These are phyloP conservation scores for Hyles euphorbiae DNA, from an alignment of 1,140 invertebrate species.

Conservation along the genomic window DNA sequence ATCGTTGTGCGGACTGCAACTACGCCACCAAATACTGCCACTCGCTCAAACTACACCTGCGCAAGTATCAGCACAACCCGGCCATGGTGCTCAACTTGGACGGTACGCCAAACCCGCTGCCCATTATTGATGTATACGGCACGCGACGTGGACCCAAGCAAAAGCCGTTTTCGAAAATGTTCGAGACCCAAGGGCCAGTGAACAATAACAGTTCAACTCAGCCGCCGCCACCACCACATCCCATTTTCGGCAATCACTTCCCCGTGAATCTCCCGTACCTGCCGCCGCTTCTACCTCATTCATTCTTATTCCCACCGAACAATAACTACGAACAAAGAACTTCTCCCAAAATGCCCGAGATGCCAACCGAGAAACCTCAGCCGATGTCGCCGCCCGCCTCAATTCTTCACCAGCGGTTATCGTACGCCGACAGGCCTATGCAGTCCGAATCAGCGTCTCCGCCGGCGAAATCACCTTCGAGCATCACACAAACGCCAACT, in stretches of 20 bases:
- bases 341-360: constrained; percentile 38
- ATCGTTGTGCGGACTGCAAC: constrained; percentile 94
- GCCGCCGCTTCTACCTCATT: constrained; percentile 59
- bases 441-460: constrained; percentile 37
- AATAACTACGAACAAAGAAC: constrained; percentile 62
- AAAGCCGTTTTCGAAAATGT: constrained; percentile 69
- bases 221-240: constrained; percentile 48
- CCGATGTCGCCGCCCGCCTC: constrained; percentile 39
- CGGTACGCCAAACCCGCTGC: constrained; percentile 89
- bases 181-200: constrained; percentile 39
- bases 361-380: constrained; percentile 30
- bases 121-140: constrained; percentile 94
- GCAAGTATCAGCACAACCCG: constrained; percentile 93
- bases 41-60: constrained; percentile 95
- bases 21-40: constrained; percentile 99
- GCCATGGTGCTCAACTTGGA: constrained; percentile 91
- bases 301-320: constrained; percentile 67
- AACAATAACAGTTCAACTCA: constrained; percentile 37
- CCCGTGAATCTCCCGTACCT: constrained; percentile 65
- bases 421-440: constrained; percentile 36
- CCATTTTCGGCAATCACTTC: constrained; percentile 64
- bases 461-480: constrained; percentile 48
- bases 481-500: constrained; percentile 47
- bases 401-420: constrained; percentile 55
- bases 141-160: constrained; percentile 89